Evolutionary conservation across 2,113 vertebrate genomes (phyloP).

Genomic region (Lophura nycthemera): DNA sequence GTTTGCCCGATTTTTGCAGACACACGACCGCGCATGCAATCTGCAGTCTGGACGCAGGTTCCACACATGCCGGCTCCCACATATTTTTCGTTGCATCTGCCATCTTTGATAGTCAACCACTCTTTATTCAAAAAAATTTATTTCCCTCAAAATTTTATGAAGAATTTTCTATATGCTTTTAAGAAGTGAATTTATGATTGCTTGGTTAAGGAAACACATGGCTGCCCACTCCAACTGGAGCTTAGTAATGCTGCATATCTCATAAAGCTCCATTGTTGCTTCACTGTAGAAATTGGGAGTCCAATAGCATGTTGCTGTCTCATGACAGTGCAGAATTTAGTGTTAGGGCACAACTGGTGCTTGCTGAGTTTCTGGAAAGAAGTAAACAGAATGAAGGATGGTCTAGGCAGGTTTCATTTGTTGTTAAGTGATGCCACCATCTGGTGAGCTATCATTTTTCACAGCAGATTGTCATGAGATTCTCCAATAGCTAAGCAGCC

Average conservation of each 20-base stretch:
- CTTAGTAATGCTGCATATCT: not conserved
- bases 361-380: not conserved
- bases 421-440: slow-evolving; percentile 11
- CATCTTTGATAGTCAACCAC: no score
- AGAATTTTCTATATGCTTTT: not conserved
- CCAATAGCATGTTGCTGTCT: not conserved
- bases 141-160: not conserved
- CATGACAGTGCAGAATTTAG: not conserved
- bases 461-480: not conserved
- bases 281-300: not conserved
- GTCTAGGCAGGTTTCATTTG: not conserved
- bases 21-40: no score
- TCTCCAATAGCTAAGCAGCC: not conserved
- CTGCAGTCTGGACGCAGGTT: no score
- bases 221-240: not conserved
- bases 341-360: not conserved
- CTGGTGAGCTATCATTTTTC: not conserved
- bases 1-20: not conserved
- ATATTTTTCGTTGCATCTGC: no score
- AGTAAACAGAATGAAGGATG: not conserved
- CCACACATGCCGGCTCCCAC: no score
- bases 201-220: not conserved
- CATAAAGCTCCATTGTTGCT: not conserved
- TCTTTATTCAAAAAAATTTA: not conserved
- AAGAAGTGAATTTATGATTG: not conserved